Evolutionary conservation across 2,113 vertebrate genomes (phyloP).

Genomic region (Triplophysa dalaica): DNA sequence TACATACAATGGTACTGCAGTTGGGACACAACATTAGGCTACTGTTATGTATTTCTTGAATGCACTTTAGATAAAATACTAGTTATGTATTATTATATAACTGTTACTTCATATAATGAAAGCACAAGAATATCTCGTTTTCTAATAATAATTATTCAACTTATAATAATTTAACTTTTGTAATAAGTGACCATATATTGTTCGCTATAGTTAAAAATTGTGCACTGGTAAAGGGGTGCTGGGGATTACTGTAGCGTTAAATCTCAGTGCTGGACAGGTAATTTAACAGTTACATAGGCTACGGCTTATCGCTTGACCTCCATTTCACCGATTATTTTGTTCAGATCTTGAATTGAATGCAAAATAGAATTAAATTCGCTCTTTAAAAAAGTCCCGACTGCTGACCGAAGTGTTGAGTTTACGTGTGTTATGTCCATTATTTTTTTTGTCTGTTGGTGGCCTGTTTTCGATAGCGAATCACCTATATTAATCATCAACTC

Average conservation of each 20-base stretch:
- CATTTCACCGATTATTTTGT: slow-evolving; percentile 10
- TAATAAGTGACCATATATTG: neutral
- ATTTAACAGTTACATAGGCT: neutral
- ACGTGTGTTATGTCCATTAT: too few species aligned
- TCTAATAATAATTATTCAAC: too few species aligned
- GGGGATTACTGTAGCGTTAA: slow-evolving; percentile 20
- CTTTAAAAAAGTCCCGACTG: neutral
- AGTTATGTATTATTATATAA: too few species aligned
- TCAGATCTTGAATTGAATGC: neutral
- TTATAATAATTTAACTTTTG: too few species aligned
- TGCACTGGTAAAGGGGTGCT: slow-evolving; percentile 1
- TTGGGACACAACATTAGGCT: too few species aligned
- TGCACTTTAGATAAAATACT: too few species aligned
- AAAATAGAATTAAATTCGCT: neutral
- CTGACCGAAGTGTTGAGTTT: neutral
- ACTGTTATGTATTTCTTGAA: too few species aligned
- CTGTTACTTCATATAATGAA: too few species aligned
- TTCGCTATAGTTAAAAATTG: neutral
- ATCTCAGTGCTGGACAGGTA: slow-evolving; percentile 3
- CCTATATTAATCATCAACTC: neutral
- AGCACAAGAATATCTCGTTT: too few species aligned
- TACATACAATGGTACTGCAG: neutral
- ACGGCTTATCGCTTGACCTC: slow-evolving; percentile 34
- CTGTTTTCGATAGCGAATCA: slow-evolving; percentile 5
- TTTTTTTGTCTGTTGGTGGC: neutral